phyloP scores from a whole-genome alignment of 2,113 vertebrate genomes.

The Xenopus tropicalis region UCB_Xtro_10.0 CM004443.2:88630501-88631000 shows the following conservation, averaged over 20 bases:
- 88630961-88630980: constrained; percentile 68
- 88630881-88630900: constrained; percentile 53
- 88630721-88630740: background rate
- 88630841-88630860: constrained; percentile 28
- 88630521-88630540: too few species aligned
- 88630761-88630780: background rate
- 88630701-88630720: background rate
- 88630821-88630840: constrained; percentile 37
- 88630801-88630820: constrained; percentile 58
- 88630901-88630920: constrained; percentile 50
- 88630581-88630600: too few species aligned
- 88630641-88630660: constrained; percentile 10
- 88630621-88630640: too few species aligned
- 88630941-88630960: constrained; percentile 54
- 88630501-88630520: too few species aligned
- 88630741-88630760: background rate
- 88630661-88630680: background rate
- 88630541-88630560: too few species aligned
- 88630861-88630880: constrained; percentile 51
- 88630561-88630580: too few species aligned
- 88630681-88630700: background rate
- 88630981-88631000: constrained; percentile 69
- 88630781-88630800: constrained; percentile 31
- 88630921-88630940: constrained; percentile 57
- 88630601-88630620: too few species aligned